Conservation (phyloP, 2,888 invertebrate genomes). For the Apodemia zela region DNA sequence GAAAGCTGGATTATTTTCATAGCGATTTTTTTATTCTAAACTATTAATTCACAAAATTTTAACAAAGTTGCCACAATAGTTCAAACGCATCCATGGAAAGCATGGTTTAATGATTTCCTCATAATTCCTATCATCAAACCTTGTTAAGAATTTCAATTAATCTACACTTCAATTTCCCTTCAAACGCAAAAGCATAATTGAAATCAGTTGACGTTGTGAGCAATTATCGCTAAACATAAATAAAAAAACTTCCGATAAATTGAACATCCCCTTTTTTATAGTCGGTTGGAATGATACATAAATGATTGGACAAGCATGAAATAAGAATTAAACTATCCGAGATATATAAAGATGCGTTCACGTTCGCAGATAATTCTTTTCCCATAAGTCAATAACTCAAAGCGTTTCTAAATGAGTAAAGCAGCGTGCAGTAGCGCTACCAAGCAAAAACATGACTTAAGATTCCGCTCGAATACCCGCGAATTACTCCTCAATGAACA, state of each 20-base stretch:
- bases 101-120: no score
- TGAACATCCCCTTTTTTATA: background rate
- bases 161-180: no score
- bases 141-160: no score
- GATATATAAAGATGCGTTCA: slow-evolving; percentile 2
- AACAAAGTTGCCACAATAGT: no score
- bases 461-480: slow-evolving; percentile 44
- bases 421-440: slow-evolving; percentile 56
- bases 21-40: no score
- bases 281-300: background rate
- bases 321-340: slow-evolving; percentile 4
- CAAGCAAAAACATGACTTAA: slow-evolving; percentile 54
- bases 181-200: background rate
- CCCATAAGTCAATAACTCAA: slow-evolving; percentile 9
- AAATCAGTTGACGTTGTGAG: background rate
- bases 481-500: slow-evolving; percentile 41
- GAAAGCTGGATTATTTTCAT: no score
- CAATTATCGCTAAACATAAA: background rate
- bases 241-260: background rate
- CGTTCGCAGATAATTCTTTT: background rate
- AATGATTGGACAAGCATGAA: slow-evolving; percentile 3
- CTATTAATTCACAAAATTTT: no score
- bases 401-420: slow-evolving; percentile 35
- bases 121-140: no score
- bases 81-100: no score